Evolutionary conservation across 2,113 vertebrate species (phyloP).

Genomic region (Syngnathus typhle): DNA sequence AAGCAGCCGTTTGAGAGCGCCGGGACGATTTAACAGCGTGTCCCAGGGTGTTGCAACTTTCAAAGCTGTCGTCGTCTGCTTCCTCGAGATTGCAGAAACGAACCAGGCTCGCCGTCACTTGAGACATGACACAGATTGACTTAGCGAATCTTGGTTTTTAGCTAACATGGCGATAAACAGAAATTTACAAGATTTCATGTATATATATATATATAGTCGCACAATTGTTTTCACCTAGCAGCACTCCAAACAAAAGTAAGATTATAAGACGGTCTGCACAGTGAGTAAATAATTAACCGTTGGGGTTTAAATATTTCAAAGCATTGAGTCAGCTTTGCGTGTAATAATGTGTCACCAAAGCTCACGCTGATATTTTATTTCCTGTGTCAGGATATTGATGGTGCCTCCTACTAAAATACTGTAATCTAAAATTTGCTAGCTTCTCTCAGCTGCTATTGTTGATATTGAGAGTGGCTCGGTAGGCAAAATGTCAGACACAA

Average conservation of each 20-base stretch:
- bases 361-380: neutral
- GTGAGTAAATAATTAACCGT: constrained; percentile 65
- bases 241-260: constrained; percentile 22
- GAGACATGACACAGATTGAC: constrained; percentile 42
- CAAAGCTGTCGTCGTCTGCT: constrained; percentile 36
- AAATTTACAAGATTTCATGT: neutral
- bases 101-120: constrained; percentile 23
- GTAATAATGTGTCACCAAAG: constrained; percentile 19
- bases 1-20: constrained; percentile 11
- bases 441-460: neutral
- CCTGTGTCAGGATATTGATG: neutral
- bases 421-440: neutral
- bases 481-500: constrained; percentile 1
- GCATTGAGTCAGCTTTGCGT: constrained; percentile 38
- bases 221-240: constrained; percentile 13
- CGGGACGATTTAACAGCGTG: constrained; percentile 23
- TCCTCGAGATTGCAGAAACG: constrained; percentile 51
- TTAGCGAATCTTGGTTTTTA: constrained; percentile 17
- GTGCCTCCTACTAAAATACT: neutral
- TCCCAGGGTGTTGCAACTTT: constrained; percentile 30
- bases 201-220: too few species aligned
- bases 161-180: neutral
- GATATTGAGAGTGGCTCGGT: neutral
- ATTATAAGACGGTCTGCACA: constrained; percentile 11
- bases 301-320: constrained; percentile 62